These are phyloP conservation scores for Calcarius lapponicus DNA, from an alignment of 2,797 vertebrate genomes.

Conservation along the genomic window DNA sequence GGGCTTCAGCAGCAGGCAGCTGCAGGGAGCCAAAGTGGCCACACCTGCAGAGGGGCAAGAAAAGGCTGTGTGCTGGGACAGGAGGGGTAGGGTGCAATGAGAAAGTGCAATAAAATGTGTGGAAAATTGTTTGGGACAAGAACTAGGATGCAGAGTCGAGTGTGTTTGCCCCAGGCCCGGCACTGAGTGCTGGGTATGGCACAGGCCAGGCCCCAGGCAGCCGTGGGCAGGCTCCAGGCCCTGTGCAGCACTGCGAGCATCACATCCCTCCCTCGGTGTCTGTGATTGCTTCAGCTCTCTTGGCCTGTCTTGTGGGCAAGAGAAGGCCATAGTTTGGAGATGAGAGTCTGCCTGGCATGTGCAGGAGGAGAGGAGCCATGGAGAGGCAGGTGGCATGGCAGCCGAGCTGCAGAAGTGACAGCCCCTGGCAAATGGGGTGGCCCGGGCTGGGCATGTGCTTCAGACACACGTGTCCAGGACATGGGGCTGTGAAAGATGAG, in stretches of 20 bases:
- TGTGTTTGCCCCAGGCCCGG: background rate
- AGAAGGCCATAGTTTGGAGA: background rate
- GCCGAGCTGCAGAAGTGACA: rapidly evolving
- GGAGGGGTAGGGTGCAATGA: background rate
- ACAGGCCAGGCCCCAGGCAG: rapidly evolving
- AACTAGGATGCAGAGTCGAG: background rate
- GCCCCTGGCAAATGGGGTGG: background rate
- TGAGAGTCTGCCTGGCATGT: rapidly evolving
- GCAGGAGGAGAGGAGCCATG: background rate
- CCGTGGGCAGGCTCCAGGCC: background rate
- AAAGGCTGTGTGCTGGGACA: rapidly evolving
- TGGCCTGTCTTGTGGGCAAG: background rate
- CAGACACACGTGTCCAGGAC: background rate
- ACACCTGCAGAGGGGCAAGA: background rate
- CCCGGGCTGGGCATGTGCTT: rapidly evolving
- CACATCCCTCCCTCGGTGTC: background rate
- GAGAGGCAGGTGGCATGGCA: rapidly evolving
- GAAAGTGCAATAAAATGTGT: background rate
- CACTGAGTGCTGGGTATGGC: background rate
- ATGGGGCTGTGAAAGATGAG: background rate
- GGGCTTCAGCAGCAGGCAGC: background rate
- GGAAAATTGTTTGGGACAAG: background rate
- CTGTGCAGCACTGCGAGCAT: rapidly evolving
- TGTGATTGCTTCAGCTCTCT: rapidly evolving
- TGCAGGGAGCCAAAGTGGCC: background rate